These are phyloP conservation scores for Cladorhizidae sp. DNA, from an alignment of 37 sponge, comb jelly and placozoan species.

Conservation along the genomic window DNA sequence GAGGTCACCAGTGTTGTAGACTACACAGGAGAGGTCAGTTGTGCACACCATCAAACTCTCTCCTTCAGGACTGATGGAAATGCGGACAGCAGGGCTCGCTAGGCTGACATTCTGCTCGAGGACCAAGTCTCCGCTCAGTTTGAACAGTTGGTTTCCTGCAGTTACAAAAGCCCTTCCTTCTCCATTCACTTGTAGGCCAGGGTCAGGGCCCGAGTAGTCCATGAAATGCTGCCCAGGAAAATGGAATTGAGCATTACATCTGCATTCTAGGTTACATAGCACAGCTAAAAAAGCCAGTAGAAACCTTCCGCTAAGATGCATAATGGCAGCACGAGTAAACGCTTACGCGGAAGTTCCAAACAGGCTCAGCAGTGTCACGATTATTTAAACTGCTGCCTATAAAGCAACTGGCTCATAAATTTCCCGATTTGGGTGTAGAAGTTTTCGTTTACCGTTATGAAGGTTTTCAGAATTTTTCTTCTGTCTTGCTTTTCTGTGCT, in stretches of 20 bases:
- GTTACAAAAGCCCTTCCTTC: constrained; percentile 17
- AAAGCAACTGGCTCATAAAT: too few relatives aligned
- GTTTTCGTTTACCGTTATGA: too few relatives aligned
- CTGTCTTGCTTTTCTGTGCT: too few relatives aligned
- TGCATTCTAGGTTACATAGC: not conserved
- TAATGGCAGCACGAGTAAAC: too few relatives aligned
- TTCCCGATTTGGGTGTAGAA: too few relatives aligned
- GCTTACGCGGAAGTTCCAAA: too few relatives aligned
- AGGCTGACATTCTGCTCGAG: constrained; percentile 14
- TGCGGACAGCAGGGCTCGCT: not conserved
- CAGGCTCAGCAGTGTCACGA: too few relatives aligned
- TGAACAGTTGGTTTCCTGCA: constrained; percentile 22
- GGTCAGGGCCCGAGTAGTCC: not conserved
- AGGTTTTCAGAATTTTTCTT: too few relatives aligned
- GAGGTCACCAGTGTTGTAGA: constrained; percentile 25
- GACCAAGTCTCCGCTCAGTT: constrained; percentile 7
- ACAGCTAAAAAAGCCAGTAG: not conserved
- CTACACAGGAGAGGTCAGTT: constrained; percentile 11
- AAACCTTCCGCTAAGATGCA: not conserved
- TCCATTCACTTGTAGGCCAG: constrained; percentile 15
- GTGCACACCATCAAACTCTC: constrained; percentile 32
- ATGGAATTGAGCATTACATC: not conserved
- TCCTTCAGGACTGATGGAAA: constrained; percentile 25
- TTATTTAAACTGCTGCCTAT: too few relatives aligned
- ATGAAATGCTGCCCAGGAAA: not conserved